phyloP scores from a whole-genome alignment of 2,888 invertebrate species.

The Tipula lateralis region DNA sequence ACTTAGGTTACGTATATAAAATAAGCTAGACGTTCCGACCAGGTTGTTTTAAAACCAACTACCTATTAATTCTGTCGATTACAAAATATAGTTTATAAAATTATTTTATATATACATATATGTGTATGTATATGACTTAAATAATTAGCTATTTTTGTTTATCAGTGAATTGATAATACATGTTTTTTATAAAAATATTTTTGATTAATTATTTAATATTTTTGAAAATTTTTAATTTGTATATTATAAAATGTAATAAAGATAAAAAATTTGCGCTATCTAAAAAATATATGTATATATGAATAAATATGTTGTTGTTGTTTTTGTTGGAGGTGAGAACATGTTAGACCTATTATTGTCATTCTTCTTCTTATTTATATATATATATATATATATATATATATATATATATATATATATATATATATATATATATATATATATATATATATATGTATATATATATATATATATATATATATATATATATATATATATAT shows the following conservation, averaged over 20 bases:
- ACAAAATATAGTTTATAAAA: not conserved
- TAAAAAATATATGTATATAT: not conserved
- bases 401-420: not conserved
- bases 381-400: not conserved
- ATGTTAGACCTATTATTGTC: not conserved
- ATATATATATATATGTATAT: not conserved
- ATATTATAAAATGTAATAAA: constrained; percentile 6
- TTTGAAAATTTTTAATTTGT: not conserved
- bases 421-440: not conserved
- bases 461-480: not conserved
- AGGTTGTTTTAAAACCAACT: not conserved
- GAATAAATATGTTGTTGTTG: not conserved
- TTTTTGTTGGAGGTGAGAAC: constrained; percentile 15
- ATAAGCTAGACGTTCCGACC: not conserved
- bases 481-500: not conserved
- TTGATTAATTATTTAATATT: constrained; percentile 19
- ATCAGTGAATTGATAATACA: not conserved
- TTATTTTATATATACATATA: too few relatives aligned
- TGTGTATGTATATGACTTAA: not conserved
- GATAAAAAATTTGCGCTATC: not conserved
- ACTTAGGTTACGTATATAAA: too few relatives aligned
- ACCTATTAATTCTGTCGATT: not conserved
- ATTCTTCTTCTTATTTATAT: not conserved
- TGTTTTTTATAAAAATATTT: not conserved
- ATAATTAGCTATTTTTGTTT: not conserved